Evolutionary conservation across 2,113 vertebrate species (phyloP).

Genomic region (Zapornia atra): DNA sequence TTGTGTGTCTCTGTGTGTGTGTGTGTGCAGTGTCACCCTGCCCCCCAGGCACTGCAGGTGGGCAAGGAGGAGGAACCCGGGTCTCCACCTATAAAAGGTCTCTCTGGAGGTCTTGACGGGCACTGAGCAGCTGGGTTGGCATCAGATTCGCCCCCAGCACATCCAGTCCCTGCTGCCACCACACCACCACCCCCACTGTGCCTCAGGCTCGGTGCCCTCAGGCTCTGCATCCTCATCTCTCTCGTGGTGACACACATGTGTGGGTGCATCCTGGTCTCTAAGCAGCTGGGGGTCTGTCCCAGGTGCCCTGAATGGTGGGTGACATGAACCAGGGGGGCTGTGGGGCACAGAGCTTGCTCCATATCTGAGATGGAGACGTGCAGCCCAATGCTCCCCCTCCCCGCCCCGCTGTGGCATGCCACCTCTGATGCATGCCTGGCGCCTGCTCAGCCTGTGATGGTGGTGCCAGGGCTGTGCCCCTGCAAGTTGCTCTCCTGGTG

Average conservation of each 20-base stretch:
- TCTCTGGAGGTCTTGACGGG: fast-evolving
- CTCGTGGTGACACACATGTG: fast-evolving
- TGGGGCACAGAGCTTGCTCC: background rate
- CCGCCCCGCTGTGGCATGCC: fast-evolving
- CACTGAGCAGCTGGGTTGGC: background rate
- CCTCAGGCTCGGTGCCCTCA: background rate
- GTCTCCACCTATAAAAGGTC: background rate
- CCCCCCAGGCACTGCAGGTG: fast-evolving
- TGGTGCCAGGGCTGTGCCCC: background rate
- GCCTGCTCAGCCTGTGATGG: background rate
- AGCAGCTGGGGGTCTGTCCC: background rate
- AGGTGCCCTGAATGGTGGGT: background rate
- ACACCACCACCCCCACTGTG: background rate
- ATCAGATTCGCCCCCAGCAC: background rate
- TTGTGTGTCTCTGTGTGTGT: too few species aligned
- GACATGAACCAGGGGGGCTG: background rate
- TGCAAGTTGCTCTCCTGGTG: background rate
- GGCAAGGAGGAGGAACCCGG: background rate
- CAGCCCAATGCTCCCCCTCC: background rate
- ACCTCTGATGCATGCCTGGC: background rate
- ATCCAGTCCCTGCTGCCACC: background rate
- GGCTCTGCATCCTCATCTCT: background rate
- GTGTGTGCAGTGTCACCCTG: too few species aligned
- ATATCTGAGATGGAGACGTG: background rate
- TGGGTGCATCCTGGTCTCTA: background rate